Conservation (phyloP, 2,888 invertebrate species). For the Andrena dorsata region DNA sequence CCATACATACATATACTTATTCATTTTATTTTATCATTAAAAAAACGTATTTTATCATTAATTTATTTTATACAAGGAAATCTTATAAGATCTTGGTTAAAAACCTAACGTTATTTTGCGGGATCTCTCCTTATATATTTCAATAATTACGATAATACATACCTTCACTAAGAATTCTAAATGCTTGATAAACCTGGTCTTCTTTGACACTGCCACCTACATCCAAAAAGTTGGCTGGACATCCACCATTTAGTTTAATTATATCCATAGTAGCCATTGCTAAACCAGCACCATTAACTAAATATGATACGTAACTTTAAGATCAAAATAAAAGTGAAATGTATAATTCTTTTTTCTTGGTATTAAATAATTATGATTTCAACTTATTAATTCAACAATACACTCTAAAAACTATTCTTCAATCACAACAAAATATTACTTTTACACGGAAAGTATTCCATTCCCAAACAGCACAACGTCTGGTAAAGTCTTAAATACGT, state of each 20-base stretch:
- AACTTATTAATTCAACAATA: not conserved
- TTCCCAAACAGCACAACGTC: no score
- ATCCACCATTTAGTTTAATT: slow-evolving; percentile 97
- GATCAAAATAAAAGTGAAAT: not conserved
- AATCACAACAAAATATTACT: not conserved
- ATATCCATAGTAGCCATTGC: slow-evolving; percentile 99
- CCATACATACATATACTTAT: no score
- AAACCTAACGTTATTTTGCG: no score
- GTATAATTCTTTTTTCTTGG: not conserved
- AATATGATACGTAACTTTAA: slow-evolving; percentile 40
- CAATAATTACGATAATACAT: not conserved
- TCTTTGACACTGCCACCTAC: slow-evolving; percentile 98
- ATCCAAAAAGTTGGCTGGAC: slow-evolving; percentile 99
- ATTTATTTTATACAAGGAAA: no score
- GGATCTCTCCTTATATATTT: not conserved
- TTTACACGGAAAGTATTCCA: not conserved
- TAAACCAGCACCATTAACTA: slow-evolving; percentile 99
- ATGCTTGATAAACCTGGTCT: slow-evolving; percentile 96
- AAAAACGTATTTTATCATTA: no score
- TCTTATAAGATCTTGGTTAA: no score
- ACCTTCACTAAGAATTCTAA: slow-evolving; percentile 94
- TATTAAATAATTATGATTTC: not conserved
- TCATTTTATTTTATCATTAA: no score
- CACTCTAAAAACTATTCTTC: not conserved
- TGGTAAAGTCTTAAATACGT: no score